Conservation (phyloP, 2,888 invertebrate genomes). For the Enchytraeus crypticus region DNA sequence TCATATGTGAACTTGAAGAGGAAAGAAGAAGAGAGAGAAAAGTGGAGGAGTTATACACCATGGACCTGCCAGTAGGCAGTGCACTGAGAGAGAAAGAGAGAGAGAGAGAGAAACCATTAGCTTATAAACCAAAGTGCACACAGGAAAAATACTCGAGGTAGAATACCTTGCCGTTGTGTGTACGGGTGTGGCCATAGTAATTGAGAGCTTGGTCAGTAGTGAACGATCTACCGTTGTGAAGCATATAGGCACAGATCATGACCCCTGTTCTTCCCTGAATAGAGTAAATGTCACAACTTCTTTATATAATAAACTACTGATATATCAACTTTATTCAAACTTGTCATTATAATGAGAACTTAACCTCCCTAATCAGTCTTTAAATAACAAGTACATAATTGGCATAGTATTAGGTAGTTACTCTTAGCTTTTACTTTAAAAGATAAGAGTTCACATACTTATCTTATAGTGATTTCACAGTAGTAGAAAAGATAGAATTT, state of each 20-base stretch:
- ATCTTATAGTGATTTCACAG: too few relatives aligned
- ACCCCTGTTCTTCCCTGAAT: slow-evolving; percentile 64
- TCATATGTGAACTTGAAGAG: too few relatives aligned
- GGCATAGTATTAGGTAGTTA: background rate
- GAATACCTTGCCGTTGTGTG: slow-evolving; percentile 69
- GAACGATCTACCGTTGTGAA: slow-evolving; percentile 63
- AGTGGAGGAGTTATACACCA: too few relatives aligned
- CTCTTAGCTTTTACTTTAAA: background rate
- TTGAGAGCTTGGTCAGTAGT: slow-evolving; percentile 79
- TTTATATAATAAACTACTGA: too few relatives aligned
- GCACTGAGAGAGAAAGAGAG: too few relatives aligned
- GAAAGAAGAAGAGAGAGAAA: too few relatives aligned
- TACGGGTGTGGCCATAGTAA: slow-evolving; percentile 79
- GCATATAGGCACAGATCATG: slow-evolving; percentile 95
- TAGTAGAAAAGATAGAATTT: too few relatives aligned
- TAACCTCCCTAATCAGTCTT: background rate
- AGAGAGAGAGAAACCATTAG: too few relatives aligned
- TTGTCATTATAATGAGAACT: background rate
- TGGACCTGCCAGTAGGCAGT: too few relatives aligned
- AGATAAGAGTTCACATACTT: background rate
- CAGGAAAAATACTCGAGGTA: too few relatives aligned
- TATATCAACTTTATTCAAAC: too few relatives aligned
- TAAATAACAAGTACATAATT: background rate
- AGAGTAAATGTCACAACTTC: background rate
- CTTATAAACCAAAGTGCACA: too few relatives aligned